Conservation (phyloP, 2,888 invertebrate genomes). For the Argynnis bischoffii region DNA sequence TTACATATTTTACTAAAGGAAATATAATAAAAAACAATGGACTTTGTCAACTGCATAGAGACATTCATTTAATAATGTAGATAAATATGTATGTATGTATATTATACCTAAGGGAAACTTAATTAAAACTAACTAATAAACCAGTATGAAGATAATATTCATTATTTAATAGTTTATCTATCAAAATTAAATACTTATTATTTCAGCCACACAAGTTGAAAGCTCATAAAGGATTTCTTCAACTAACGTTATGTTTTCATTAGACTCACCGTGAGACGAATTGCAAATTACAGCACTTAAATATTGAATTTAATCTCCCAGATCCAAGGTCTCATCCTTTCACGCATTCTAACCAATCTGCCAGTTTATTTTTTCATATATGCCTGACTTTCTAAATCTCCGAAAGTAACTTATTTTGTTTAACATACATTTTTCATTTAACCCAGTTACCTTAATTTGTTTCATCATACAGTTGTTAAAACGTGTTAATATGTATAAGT, state of each 20-base stretch:
- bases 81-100: too few species aligned
- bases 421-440: constrained; percentile 11
- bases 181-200: not conserved
- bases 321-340: constrained; percentile 9
- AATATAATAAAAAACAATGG: too few species aligned
- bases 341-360: not conserved
- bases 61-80: too few species aligned
- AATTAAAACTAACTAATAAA: too few species aligned
- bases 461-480: not conserved
- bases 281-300: not conserved
- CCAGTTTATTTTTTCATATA: constrained; percentile 22
- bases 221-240: constrained; percentile 6
- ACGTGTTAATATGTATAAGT: constrained; percentile 17
- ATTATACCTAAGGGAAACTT: too few species aligned
- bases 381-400: constrained; percentile 12
- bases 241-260: constrained; percentile 6
- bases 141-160: too few species aligned
- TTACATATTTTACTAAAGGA: too few species aligned
- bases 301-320: not conserved
- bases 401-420: constrained; percentile 10
- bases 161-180: too few species aligned
- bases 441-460: constrained; percentile 16
- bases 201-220: not conserved
- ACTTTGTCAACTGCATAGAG: too few species aligned
- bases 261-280: constrained; percentile 1